phyloP scores from a whole-genome alignment of 2,797 vertebrate species.

The Neostethus bicornis region DNA sequence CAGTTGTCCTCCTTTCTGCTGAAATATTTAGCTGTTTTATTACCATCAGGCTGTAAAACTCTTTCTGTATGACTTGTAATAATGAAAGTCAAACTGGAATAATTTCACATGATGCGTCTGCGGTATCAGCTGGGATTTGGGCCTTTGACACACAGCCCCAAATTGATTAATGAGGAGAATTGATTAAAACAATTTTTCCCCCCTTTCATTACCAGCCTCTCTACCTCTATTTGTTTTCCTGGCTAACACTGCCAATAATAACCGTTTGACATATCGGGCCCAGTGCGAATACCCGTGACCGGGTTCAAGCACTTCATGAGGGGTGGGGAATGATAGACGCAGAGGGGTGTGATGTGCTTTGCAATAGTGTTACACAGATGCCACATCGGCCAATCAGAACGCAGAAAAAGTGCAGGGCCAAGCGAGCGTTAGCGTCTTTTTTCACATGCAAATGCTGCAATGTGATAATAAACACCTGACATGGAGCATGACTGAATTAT shows the following conservation, averaged over 20 bases:
- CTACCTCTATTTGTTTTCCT: constrained; percentile 71
- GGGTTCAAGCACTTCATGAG: constrained; percentile 66
- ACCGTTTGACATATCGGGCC: constrained; percentile 76
- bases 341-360: constrained; percentile 23
- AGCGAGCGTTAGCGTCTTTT: constrained; percentile 65
- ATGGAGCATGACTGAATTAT: constrained; percentile 80
- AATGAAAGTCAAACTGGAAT: constrained; percentile 1
- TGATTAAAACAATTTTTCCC: constrained; percentile 69
- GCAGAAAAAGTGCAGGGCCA: constrained; percentile 40
- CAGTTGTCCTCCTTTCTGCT: neutral
- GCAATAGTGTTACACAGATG: constrained; percentile 72
- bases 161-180: constrained; percentile 71
- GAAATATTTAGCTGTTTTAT: neutral
- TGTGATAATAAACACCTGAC: constrained; percentile 88
- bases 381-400: constrained; percentile 57
- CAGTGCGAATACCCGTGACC: constrained; percentile 69
- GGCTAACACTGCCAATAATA: constrained; percentile 75
- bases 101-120: constrained; percentile 20
- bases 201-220: constrained; percentile 68
- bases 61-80: neutral
- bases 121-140: constrained; percentile 27
- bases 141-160: constrained; percentile 51
- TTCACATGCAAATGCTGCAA: constrained; percentile 85
- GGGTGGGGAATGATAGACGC: constrained; percentile 34
- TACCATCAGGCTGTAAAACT: neutral